Evolutionary conservation across 2,113 vertebrate genomes (phyloP), one percentile per base, ranked within the genome.

Genomic region (Oceanites oceanicus): DNA sequence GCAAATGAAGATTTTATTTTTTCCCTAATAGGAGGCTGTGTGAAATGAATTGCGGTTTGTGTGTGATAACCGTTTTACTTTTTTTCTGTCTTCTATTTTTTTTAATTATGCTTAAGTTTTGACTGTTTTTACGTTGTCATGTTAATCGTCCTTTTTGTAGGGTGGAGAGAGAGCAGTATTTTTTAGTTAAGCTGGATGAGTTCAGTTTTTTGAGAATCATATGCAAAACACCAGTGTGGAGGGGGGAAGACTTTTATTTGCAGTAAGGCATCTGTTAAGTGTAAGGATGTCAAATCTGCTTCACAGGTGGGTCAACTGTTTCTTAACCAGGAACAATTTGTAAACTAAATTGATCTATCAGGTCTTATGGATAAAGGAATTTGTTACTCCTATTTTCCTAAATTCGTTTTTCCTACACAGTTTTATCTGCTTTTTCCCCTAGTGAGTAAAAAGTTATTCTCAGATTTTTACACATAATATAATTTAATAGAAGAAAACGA

Each of bases 1-100:
- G 66, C 80, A 93, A 92, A 91, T 61, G 21, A 78, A 78, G 77
- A 32, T 78, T 95, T 81, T 81, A 21, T 74, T 95, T 91, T 84
- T 79, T 81, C 32, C 59, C 15, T 72, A 55, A 44, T 18, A 34
- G 34, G 14, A 91, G 13, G 12, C 40, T 61, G 21, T 30, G 32
- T 78, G 29, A 84, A 89, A 52, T 81, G 44, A 84, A 30, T 47
- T 88, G 72, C 77, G 55, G 38, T 71, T 96, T 92, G 42, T 55
- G 15, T 83, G 56, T 78, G 92, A 50, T 73, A 71, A 73, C 49
- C 25, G 9, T 4, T 38, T 72, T 32, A 3, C 3, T n/a, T 68
- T 32, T 40, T 65, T n/a, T 9, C 2, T 36, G 45, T 26, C 11
- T 62, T 47, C 12, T 42, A 2, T 36, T 36, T 36, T 50, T 19